Base-by-base conservation (phyloP, 2,888 invertebrate genomes). In the Torymus texanus region DNA sequence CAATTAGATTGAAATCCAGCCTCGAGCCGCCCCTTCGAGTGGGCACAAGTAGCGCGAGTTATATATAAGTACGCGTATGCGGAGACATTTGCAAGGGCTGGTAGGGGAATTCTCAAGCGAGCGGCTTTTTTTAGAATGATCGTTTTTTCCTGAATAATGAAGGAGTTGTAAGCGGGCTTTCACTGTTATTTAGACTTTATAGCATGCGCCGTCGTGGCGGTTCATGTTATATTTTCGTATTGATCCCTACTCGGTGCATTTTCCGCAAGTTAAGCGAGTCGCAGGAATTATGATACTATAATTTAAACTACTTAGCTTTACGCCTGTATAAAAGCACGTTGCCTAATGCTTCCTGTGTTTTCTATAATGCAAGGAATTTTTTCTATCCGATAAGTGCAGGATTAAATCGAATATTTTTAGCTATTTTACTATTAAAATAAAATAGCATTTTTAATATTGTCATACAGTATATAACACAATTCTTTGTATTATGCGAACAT, bases 1-100 rank as follows among this genome's bases (percentile, higher is more conserved):
- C 75, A 68, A 75, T 75, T 68, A 68, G 62, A 41, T 62, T n/a
- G 29, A 66, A 66, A 66, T 61, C 55, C 63, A 29, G 41, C 55
- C 29, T 21, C n/a, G 55, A 41, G 41, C 41, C 41, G 4, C 12
- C 13, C 24, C 12, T 50, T 16, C 16, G n/a, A 24, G n/a, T 21
- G 21, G 8, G 41, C 41, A 41, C 41, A 41, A 41, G 41, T 41
- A 41, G 41, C 41, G 8, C 41, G 41, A 8, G 41, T 41, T 41
- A 41, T 41, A 41, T 41, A 41, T 41, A 41, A 41, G 41, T 41
- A 41, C 41, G 5, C 41, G n/a, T 18, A 55, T 56, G 56, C 16
- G 13, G 24, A 58, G 59, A 71, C 71, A 61, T 58, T 56, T 41
- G 18, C 11, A 11, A 41, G 41, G 41, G 41, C 41, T 24, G 58